These are phyloP conservation scores for Caenorhabditis zanzibari DNA, from an alignment of 2,888 invertebrate species.

Conservation along the genomic window DNA sequence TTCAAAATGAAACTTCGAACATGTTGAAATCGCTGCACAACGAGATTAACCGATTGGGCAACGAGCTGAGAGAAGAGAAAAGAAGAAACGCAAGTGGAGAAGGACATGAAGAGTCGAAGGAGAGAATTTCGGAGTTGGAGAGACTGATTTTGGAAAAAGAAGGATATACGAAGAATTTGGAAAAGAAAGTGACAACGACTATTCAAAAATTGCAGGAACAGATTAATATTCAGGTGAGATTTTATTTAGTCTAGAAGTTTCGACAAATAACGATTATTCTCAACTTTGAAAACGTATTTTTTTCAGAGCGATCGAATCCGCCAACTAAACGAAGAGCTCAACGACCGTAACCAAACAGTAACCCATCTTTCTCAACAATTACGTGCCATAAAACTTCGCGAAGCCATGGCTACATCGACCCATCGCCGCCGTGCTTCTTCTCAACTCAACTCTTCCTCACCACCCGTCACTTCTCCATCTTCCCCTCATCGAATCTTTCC, in stretches of 20 bases:
- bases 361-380: conserved; percentile 78
- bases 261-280: not conserved
- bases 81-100: conserved; percentile 33
- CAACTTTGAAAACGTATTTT: too few relatives aligned
- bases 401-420: conserved; percentile 79
- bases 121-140: conserved; percentile 68
- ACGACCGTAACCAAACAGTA: conserved; percentile 77
- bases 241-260: conserved; percentile 11
- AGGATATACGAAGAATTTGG: conserved; percentile 63
- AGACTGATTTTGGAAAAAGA: conserved; percentile 63
- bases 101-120: conserved; percentile 42
- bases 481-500: conserved; percentile 69
- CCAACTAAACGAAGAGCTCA: conserved; percentile 76
- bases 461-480: conserved; percentile 64
- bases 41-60: conserved; percentile 75
- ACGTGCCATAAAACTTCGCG: conserved; percentile 74
- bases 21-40: conserved; percentile 76
- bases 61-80: conserved; percentile 74
- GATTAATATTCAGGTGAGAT: conserved; percentile 69
- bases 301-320: conserved; percentile 76
- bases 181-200: conserved; percentile 73
- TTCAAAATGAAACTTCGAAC: conserved; percentile 74
- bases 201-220: conserved; percentile 74
- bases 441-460: conserved; percentile 51
- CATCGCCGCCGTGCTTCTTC: conserved; percentile 74